Percentiles rank a stretch among this genome's conserved stretches.
Evolutionary conservation across 2,888 invertebrate species (phyloP).

Genomic region (Drosophila prostipennis): DNA sequence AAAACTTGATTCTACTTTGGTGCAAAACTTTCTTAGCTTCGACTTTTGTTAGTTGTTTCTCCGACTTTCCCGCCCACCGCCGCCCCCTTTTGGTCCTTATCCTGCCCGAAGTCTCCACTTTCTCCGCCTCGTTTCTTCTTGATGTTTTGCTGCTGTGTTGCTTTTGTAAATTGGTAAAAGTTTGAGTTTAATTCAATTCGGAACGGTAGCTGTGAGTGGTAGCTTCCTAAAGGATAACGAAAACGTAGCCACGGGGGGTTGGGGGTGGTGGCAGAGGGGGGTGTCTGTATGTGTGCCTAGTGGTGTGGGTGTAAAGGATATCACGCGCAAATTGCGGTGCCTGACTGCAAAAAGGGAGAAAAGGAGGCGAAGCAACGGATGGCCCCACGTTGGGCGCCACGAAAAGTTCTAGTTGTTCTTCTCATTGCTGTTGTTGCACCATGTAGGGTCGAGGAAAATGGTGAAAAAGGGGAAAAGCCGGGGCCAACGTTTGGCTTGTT

Average conservation of each 20-base stretch:
- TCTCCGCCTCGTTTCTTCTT: slow-evolving; percentile 9
- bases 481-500: slow-evolving; percentile 35
- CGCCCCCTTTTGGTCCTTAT: slow-evolving; percentile 13
- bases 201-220: slow-evolving; percentile 80
- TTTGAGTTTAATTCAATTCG: slow-evolving; percentile 83
- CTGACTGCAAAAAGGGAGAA: slow-evolving; percentile 45
- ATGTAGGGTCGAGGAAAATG: slow-evolving; percentile 27
- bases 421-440: slow-evolving; percentile 23
- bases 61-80: not conserved
- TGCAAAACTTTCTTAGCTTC: slow-evolving; percentile 63
- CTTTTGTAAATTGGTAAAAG: slow-evolving; percentile 81
- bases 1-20: slow-evolving; percentile 67
- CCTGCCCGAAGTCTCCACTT: slow-evolving; percentile 2
- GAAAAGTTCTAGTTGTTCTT: slow-evolving; percentile 24
- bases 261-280: not conserved
- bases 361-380: slow-evolving; percentile 2
- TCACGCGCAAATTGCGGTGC: slow-evolving; percentile 79
- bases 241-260: slow-evolving; percentile 35
- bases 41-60: slow-evolving; percentile 41
- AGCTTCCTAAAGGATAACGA: slow-evolving; percentile 77
- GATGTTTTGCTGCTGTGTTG: slow-evolving; percentile 59
- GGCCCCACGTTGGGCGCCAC: slow-evolving; percentile 26
- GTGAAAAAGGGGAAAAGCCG: slow-evolving; percentile 3
- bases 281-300: slow-evolving; percentile 2
- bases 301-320: slow-evolving; percentile 65